Evolutionary conservation across 2,888 invertebrate genomes (phyloP).

Genomic region (Clunio marinus): DNA sequence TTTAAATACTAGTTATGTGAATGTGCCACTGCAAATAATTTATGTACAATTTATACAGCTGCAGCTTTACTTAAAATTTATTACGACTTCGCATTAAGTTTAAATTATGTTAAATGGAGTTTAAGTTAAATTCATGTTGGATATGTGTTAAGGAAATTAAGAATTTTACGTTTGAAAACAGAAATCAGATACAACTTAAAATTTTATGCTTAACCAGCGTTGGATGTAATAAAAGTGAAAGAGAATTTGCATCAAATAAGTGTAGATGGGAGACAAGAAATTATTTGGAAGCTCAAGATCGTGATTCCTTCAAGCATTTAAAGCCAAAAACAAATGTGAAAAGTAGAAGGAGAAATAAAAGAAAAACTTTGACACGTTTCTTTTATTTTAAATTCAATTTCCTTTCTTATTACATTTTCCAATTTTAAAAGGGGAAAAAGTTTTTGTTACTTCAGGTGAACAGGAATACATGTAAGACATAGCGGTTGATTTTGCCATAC

Average conservation of each 20-base stretch:
- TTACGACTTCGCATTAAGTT: too few relatives aligned
- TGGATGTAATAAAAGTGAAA: neutral
- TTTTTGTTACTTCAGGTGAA: neutral
- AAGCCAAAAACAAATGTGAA: neutral
- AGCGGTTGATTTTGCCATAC: neutral
- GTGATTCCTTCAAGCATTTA: slow-evolving; percentile 33
- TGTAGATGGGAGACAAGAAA: too few relatives aligned
- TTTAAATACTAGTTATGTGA: too few relatives aligned
- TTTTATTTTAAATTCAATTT: slow-evolving; percentile 32
- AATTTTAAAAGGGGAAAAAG: too few relatives aligned
- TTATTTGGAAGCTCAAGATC: neutral
- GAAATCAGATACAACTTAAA: neutral
- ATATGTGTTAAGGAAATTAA: too few relatives aligned
- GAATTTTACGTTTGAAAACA: too few relatives aligned
- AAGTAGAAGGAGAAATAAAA: neutral
- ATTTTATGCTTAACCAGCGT: neutral
- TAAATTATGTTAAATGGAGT: too few relatives aligned
- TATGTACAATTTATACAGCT: too few relatives aligned
- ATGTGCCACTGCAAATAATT: too few relatives aligned
- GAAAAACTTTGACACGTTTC: slow-evolving; percentile 28
- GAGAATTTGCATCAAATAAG: neutral
- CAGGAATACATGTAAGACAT: neutral
- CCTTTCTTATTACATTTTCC: too few relatives aligned
- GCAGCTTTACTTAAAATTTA: too few relatives aligned
- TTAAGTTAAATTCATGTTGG: too few relatives aligned